Conservation (phyloP, 2,797 vertebrate genomes). For the Anas bernieri region DNA sequence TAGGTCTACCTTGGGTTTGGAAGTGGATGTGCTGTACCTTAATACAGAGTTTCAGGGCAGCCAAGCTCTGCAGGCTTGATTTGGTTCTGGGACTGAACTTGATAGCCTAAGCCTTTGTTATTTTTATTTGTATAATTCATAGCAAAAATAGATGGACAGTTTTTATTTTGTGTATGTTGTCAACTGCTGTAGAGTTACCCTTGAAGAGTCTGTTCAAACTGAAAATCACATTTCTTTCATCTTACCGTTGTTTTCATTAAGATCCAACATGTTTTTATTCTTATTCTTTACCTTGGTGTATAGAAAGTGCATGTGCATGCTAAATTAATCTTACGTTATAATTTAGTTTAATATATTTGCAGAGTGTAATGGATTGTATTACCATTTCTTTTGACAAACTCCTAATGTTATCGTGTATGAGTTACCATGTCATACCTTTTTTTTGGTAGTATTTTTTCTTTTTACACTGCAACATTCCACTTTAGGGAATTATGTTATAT, state of each 20-base stretch:
- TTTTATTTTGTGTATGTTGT: not conserved
- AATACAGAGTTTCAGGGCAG: not conserved
- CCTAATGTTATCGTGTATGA: not conserved
- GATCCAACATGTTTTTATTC: not conserved
- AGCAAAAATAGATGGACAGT: not conserved
- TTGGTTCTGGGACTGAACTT: not conserved
- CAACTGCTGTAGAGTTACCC: not conserved
- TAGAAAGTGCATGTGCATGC: not conserved
- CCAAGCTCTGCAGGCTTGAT: not conserved
- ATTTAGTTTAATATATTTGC: not conserved
- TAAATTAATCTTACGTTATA: not conserved
- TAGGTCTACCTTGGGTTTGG: not conserved
- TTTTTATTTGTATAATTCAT: not conserved
- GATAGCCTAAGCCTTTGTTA: not conserved
- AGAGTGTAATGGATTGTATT: not conserved
- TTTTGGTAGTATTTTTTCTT: not conserved
- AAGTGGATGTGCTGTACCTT: not conserved
- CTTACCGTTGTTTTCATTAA: not conserved
- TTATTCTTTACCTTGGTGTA: not conserved
- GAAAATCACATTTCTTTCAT: not conserved
- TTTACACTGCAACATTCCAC: not conserved
- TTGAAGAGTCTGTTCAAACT: too few species aligned
- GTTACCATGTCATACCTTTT: fast-evolving
- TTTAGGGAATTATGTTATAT: not conserved
- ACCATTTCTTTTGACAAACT: not conserved